These are phyloP conservation scores for Microchirus variegatus DNA, from an alignment of 2,797 vertebrate genomes.

Conservation along the genomic window DNA sequence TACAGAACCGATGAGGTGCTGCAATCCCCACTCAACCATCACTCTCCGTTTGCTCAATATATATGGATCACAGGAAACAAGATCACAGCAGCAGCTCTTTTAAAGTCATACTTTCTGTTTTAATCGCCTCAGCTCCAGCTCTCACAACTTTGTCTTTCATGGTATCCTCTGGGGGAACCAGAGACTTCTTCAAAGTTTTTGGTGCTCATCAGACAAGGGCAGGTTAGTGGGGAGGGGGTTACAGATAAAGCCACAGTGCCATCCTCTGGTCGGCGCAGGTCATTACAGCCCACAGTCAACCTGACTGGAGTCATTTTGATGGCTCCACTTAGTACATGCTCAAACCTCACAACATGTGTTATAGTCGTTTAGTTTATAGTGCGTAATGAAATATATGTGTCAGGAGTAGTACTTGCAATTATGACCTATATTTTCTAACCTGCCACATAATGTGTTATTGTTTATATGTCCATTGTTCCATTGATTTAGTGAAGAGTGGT, in stretches of 20 bases:
- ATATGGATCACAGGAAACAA: conserved; percentile 78
- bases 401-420: too few species aligned
- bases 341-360: too few species aligned
- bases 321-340: background rate
- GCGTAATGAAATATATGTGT: too few species aligned
- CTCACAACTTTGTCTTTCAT: conserved; percentile 72
- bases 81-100: conserved; percentile 75
- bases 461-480: background rate
- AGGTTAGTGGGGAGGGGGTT: conserved; percentile 10
- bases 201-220: conserved; percentile 33
- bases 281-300: conserved; percentile 29
- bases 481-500: background rate
- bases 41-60: conserved; percentile 73
- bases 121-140: conserved; percentile 64
- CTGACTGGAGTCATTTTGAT: background rate
- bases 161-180: conserved; percentile 60
- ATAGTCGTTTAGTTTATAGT: too few species aligned
- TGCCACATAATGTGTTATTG: too few species aligned
- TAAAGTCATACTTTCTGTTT: conserved; percentile 63
- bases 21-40: conserved; percentile 69
- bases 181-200: conserved; percentile 70
- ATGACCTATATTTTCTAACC: too few species aligned
- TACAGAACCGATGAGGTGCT: conserved; percentile 61
- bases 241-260: conserved; percentile 76
- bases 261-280: conserved; percentile 58